These are phyloP conservation scores for Spodoptera exigua DNA, from an alignment of 2,888 invertebrate species.

Conservation along the genomic window DNA sequence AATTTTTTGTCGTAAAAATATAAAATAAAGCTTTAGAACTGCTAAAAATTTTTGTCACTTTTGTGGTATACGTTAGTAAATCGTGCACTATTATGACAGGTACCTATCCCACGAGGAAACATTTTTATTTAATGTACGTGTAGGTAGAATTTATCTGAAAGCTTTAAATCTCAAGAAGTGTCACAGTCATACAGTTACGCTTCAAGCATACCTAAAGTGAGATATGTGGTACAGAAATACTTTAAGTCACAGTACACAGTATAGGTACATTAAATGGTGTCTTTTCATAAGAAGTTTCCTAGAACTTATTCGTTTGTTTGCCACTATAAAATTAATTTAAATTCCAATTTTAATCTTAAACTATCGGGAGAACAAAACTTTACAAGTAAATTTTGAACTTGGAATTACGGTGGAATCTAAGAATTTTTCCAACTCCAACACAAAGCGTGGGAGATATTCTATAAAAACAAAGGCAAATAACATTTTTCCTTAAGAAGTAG, in stretches of 20 bases:
- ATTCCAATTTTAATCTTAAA: constrained; percentile 36
- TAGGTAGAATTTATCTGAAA: constrained; percentile 1
- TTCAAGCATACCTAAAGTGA: constrained; percentile 9
- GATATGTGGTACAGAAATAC: constrained; percentile 8
- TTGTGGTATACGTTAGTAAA: not conserved
- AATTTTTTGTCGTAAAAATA: too few species aligned
- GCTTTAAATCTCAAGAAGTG: constrained; percentile 24
- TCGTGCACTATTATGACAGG: not conserved
- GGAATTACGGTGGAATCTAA: constrained; percentile 23
- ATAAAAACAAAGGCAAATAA: constrained; percentile 21
- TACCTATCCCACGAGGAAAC: not conserved
- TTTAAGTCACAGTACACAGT: constrained; percentile 10
- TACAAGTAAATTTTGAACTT: constrained; percentile 14
- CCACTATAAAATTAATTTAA: constrained; percentile 35
- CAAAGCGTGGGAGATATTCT: constrained; percentile 25
- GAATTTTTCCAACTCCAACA: constrained; percentile 7
- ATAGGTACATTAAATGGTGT: constrained; percentile 6
- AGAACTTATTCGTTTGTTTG: constrained; percentile 25
- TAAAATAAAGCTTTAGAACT: too few species aligned
- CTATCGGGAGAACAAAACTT: constrained; percentile 21
- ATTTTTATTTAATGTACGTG: constrained; percentile 19
- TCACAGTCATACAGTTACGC: constrained; percentile 18
- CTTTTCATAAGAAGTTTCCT: constrained; percentile 25
- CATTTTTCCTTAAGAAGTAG: constrained; percentile 31
- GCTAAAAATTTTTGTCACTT: too few species aligned